phyloP scores from a whole-genome alignment of 2,888 invertebrate species.

The Thecocarcelia acutangulata region DNA sequence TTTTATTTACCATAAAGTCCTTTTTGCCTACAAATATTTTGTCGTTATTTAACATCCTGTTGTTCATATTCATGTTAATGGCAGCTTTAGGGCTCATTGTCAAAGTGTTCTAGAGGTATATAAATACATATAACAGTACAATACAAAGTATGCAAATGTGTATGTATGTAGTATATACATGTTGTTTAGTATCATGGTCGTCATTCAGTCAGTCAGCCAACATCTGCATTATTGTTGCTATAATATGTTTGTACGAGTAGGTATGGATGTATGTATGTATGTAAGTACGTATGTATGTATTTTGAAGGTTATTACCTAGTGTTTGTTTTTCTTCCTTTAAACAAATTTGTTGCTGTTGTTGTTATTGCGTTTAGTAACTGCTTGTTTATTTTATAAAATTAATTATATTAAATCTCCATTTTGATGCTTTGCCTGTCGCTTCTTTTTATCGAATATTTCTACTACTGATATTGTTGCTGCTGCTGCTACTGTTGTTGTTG shows the following conservation, averaged over 20 bases:
- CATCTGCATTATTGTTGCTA: slow-evolving; percentile 14
- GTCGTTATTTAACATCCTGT: slow-evolving; percentile 43
- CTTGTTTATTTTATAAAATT: slow-evolving; percentile 54
- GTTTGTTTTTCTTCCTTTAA: not conserved
- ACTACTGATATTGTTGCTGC: slow-evolving; percentile 69
- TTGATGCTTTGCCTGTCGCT: slow-evolving; percentile 17
- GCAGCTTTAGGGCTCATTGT: slow-evolving; percentile 67
- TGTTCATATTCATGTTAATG: slow-evolving; percentile 59
- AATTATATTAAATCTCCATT: slow-evolving; percentile 60
- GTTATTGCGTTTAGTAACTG: slow-evolving; percentile 1
- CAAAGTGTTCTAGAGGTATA: slow-evolving; percentile 51
- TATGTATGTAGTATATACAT: not conserved
- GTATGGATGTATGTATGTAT: too few relatives aligned
- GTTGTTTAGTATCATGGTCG: too few relatives aligned
- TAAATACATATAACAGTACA: not conserved
- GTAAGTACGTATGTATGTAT: too few relatives aligned
- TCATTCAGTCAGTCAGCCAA: slow-evolving; percentile 23
- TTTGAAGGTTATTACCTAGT: slow-evolving; percentile 35
- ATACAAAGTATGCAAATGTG: not conserved
- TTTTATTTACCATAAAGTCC: slow-evolving; percentile 14
- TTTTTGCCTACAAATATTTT: slow-evolving; percentile 27
- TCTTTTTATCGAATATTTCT: slow-evolving; percentile 65
- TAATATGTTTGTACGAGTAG: not conserved
- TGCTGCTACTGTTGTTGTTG: slow-evolving; percentile 51
- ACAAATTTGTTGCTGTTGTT: too few relatives aligned